Evolutionary conservation across 2,888 invertebrate species (phyloP).

Genomic region (Volucella inflata): DNA sequence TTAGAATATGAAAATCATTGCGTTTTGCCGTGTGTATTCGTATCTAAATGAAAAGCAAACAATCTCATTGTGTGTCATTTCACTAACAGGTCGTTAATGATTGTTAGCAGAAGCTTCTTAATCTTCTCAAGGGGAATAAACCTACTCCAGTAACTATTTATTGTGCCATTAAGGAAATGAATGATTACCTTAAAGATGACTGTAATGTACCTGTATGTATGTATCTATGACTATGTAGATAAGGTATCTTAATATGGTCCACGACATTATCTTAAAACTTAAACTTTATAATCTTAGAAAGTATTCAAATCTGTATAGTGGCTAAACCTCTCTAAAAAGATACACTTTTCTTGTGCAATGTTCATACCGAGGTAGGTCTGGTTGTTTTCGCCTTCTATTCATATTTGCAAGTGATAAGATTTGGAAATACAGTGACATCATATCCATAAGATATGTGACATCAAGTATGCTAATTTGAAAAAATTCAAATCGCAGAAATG

Average conservation of each 20-base stretch:
- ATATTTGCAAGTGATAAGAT: conserved; percentile 9
- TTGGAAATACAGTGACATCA: conserved; percentile 44
- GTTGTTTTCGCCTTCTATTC: background rate
- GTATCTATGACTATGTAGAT: conserved; percentile 27
- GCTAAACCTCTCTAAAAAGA: conserved; percentile 3
- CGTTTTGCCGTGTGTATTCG: background rate
- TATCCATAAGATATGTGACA: conserved; percentile 48
- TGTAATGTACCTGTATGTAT: background rate
- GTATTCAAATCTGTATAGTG: background rate
- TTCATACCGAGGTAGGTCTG: background rate
- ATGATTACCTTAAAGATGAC: conserved; percentile 42
- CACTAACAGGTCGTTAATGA: conserved; percentile 61
- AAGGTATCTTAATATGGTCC: conserved; percentile 1
- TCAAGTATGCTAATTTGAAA: conserved; percentile 63
- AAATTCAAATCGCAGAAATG: conserved; percentile 55
- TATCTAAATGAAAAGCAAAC: conserved; percentile 69
- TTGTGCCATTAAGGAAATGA: conserved; percentile 50
- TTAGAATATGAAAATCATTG: too few relatives aligned
- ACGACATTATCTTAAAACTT: too few relatives aligned
- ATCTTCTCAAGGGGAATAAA: conserved; percentile 17
- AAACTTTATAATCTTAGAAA: too few relatives aligned
- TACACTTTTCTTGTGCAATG: background rate
- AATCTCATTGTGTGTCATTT: conserved; percentile 46
- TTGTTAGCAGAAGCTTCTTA: conserved; percentile 58
- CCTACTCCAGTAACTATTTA: conserved; percentile 40